Percentiles rank a stretch among this genome's conserved stretches.
These are phyloP conservation scores for Ichneumoninae sp. DNA, from an alignment of 2,888 invertebrate genomes.

Conservation along the genomic window DNA sequence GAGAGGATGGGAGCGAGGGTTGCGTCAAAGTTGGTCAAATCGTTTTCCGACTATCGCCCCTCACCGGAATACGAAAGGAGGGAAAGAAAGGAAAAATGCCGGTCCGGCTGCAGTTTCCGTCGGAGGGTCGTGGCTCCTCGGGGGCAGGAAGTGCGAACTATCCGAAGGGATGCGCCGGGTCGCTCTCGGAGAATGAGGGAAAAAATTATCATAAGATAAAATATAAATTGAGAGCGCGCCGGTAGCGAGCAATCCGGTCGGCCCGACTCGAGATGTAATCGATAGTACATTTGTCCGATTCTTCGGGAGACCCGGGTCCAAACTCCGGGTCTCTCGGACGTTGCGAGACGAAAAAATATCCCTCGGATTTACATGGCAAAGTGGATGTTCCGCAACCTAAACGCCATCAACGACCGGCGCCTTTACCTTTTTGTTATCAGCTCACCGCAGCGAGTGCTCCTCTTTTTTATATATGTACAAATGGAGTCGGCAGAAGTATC, in stretches of 20 bases:
- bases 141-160: slow-evolving; percentile 48
- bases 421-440: slow-evolving; percentile 77
- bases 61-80: slow-evolving; percentile 79
- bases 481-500: slow-evolving; percentile 56
- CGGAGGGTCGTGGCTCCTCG: slow-evolving; percentile 1
- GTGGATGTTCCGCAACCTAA: slow-evolving; percentile 51
- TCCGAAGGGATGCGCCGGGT: background rate
- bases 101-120: background rate
- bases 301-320: slow-evolving; percentile 37
- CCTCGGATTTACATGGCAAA: slow-evolving; percentile 63
- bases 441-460: slow-evolving; percentile 57
- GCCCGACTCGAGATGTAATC: slow-evolving; percentile 40
- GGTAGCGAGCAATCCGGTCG: background rate
- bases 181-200: slow-evolving; percentile 34
- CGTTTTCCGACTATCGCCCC: slow-evolving; percentile 79
- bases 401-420: slow-evolving; percentile 9
- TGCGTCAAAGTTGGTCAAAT: slow-evolving; percentile 82
- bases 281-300: slow-evolving; percentile 54
- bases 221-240: slow-evolving; percentile 55
- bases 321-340: slow-evolving; percentile 37
- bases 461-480: slow-evolving; percentile 35
- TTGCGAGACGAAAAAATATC: slow-evolving; percentile 47
- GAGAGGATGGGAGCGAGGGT: slow-evolving; percentile 49
- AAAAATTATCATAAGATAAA: slow-evolving; percentile 62
- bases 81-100: background rate